Conservation (phyloP, 1,140 invertebrate genomes). For the Trichogramma pretiosum region DNA sequence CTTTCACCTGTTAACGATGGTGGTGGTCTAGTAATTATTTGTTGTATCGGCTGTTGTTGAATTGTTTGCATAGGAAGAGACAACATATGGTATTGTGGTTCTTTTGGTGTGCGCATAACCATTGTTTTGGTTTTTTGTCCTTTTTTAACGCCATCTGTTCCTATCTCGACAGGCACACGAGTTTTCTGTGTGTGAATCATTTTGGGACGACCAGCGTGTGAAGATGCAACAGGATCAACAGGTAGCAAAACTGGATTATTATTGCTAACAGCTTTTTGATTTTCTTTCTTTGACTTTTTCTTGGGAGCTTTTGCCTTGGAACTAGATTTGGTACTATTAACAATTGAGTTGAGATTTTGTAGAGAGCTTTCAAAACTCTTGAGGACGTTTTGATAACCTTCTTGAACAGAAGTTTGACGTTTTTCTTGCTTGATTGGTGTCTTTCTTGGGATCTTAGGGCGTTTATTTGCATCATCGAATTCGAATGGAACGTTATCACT, state of each 20-base stretch:
- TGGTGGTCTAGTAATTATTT: not conserved
- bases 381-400: constrained; percentile 44
- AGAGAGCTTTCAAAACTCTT: constrained; percentile 48
- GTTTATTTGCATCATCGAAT: constrained; percentile 35
- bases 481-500: constrained; percentile 41
- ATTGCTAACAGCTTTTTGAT: constrained; percentile 37
- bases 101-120: constrained; percentile 48
- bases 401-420: constrained; percentile 38
- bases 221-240: constrained; percentile 23
- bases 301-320: constrained; percentile 35
- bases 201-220: constrained; percentile 49
- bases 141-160: constrained; percentile 45
- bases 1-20: constrained; percentile 12
- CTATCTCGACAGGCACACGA: constrained; percentile 46
- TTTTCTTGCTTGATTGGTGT: constrained; percentile 39
- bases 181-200: constrained; percentile 68
- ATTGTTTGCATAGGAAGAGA: constrained; percentile 44
- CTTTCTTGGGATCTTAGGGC: constrained; percentile 36
- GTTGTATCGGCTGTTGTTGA: constrained; percentile 16
- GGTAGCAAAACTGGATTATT: constrained; percentile 4
- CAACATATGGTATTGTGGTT: too few species aligned
- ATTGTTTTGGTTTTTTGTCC: constrained; percentile 51
- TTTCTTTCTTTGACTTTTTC: constrained; percentile 35
- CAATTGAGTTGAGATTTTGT: constrained; percentile 48
- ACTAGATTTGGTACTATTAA: constrained; percentile 39